Conservation (phyloP, 1,140 invertebrate genomes). For the Zeugodacus cucurbitae region DNA sequence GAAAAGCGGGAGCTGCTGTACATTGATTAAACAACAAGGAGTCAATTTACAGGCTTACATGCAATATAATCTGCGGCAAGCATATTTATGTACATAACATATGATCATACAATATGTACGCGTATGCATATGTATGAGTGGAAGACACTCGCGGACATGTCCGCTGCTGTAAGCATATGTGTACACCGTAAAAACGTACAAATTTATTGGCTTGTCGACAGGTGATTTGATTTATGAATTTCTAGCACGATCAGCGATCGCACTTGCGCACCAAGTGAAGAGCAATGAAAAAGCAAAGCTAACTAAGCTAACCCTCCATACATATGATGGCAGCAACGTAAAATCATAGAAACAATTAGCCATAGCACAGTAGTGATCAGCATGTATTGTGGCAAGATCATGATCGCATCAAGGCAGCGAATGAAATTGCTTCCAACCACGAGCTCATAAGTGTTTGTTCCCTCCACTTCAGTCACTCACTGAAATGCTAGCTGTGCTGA, state of each 20-base stretch:
- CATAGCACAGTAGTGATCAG: background rate
- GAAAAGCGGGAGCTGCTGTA: conserved; percentile 33
- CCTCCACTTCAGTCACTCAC: background rate
- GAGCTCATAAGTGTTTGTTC: background rate
- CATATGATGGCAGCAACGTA: background rate
- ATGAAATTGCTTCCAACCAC: background rate
- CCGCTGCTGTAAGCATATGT: background rate
- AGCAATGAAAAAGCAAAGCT: background rate
- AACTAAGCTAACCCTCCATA: background rate
- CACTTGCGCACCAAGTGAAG: background rate
- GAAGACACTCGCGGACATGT: background rate
- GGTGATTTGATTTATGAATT: conserved; percentile 49
- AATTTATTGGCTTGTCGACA: conserved; percentile 49
- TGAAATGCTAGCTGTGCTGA: background rate
- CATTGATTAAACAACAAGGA: conserved; percentile 32
- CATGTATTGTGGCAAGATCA: background rate
- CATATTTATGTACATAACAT: background rate
- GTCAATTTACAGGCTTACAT: conserved; percentile 37
- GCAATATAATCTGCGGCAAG: background rate
- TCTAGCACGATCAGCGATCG: conserved; percentile 45
- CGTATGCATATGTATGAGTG: background rate
- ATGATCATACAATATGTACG: background rate
- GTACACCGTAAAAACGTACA: conserved; percentile 14
- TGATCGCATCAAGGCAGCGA: background rate
- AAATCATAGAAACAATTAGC: conserved; percentile 28